These are phyloP conservation scores for Drosophila flavopinicola DNA, from an alignment of 2,888 invertebrate species.

Conservation along the genomic window DNA sequence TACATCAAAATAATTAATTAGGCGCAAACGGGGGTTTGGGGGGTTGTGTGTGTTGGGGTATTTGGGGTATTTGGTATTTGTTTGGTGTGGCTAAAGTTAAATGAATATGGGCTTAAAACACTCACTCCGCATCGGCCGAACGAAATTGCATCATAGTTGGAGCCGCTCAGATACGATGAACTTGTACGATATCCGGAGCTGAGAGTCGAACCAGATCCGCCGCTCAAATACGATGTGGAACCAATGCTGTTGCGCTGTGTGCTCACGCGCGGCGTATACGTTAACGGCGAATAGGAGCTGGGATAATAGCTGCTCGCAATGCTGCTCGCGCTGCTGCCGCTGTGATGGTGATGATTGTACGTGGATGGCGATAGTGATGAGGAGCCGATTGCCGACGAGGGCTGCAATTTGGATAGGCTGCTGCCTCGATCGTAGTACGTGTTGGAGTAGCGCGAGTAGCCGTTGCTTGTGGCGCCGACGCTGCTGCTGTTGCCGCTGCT, in stretches of 20 bases:
- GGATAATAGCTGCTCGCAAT: slow-evolving; percentile 63
- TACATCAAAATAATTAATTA: slow-evolving; percentile 33
- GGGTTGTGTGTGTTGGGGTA: neutral
- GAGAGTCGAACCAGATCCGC: slow-evolving; percentile 63
- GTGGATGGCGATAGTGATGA: slow-evolving; percentile 46
- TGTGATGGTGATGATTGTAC: slow-evolving; percentile 32
- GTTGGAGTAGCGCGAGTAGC: slow-evolving; percentile 73
- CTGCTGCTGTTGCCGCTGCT: slow-evolving; percentile 39
- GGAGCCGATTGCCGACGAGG: slow-evolving; percentile 51
- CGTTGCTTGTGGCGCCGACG: slow-evolving; percentile 61
- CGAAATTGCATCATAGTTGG: slow-evolving; percentile 83
- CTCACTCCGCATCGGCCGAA: slow-evolving; percentile 85
- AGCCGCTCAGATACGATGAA: slow-evolving; percentile 75
- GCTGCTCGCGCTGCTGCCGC: slow-evolving; percentile 29
- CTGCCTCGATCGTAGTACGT: slow-evolving; percentile 77
- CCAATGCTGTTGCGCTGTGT: slow-evolving; percentile 66
- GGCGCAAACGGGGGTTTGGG: neutral
- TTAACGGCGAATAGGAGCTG: slow-evolving; percentile 67
- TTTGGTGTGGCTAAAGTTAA: slow-evolving; percentile 47
- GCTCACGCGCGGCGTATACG: slow-evolving; percentile 79
- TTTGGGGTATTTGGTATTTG: neutral
- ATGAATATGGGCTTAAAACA: slow-evolving; percentile 41
- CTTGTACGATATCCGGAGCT: slow-evolving; percentile 80
- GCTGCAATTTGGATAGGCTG: slow-evolving; percentile 75
- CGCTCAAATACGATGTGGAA: slow-evolving; percentile 70